phyloP scores from a whole-genome alignment of 2,888 invertebrate genomes.

The Sinotaia quadrata region DNA sequence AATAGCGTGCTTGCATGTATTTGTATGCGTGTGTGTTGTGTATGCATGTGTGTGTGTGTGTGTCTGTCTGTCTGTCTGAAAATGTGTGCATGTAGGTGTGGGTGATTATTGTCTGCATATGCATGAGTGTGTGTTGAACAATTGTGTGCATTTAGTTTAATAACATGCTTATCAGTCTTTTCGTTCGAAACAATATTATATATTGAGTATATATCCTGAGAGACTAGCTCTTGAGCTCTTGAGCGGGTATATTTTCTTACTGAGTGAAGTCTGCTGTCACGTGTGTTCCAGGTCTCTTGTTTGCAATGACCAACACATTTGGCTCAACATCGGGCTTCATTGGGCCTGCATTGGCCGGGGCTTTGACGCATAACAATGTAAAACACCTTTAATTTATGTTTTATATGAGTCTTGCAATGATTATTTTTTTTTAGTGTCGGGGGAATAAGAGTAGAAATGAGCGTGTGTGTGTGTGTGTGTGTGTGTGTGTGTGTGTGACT shows the following conservation, averaged over 20 bases:
- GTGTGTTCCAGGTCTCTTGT: conserved; percentile 28
- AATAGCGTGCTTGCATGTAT: too few relatives aligned
- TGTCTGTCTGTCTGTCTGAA: too few relatives aligned
- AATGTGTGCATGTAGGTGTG: too few relatives aligned
- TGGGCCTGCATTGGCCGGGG: conserved; percentile 32
- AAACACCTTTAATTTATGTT: background rate
- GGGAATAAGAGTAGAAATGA: background rate
- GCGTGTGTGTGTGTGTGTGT: background rate
- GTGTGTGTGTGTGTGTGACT: background rate
- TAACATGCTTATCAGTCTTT: background rate
- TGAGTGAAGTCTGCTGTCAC: too few relatives aligned
- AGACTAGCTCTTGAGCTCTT: too few relatives aligned
- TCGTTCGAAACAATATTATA: too few relatives aligned
- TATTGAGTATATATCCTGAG: too few relatives aligned
- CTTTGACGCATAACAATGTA: background rate
- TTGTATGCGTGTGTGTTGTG: too few relatives aligned
- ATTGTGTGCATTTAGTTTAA: background rate
- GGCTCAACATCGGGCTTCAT: conserved; percentile 38
- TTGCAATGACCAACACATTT: conserved; percentile 38
- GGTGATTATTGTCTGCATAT: background rate
- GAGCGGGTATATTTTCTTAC: too few relatives aligned
- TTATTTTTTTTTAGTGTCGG: too few relatives aligned
- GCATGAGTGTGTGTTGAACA: background rate
- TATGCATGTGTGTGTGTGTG: too few relatives aligned
- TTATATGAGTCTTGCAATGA: too few relatives aligned